Base-by-base conservation (phyloP, 2,888 invertebrate genomes). In the Catocala nupta region DNA sequence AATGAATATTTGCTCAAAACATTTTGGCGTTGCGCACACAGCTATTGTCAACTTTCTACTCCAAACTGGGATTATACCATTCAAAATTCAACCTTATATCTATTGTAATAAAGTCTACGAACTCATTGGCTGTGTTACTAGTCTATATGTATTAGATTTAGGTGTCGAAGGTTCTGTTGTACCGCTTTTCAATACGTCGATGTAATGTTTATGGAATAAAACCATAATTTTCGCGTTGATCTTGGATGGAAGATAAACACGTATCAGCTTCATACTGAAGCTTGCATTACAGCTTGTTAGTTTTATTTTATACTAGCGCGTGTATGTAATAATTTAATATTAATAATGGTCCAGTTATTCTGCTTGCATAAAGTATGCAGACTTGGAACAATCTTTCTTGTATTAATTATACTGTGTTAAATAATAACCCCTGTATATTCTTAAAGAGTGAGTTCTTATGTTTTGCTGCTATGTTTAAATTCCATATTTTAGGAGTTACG, bases 1-100 rank as follows among this genome's bases (percentile, higher is more conserved):
- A 86, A 89, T 90, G 90, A 90, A 90, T 90, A 90, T 90, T 90
- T 90, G 90, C 83, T 83, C 87, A 87, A 90, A 90, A 90, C 90
- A 89, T 90, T 90, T 89, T 85, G 87, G 85, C 78, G 79, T 81
- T 82, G 78, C 77, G 79, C 82, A 82, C 76, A 81, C 81, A 73
- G 65, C 82, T 80, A 86, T 87, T 87, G 86, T 83, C 84, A 83
- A 82, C 78, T 78, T 81, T 81, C 82, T 77, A 78, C 59, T 78
- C 63, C 59, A 77, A 73, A 78, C 65, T 67, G 62, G 58, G 63
- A 60, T 65, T 70, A 66, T 55, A 45, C 49, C 68, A 65, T 39
- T 13, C 77, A 52, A 86, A 68, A 70, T 75, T 82, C 48, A 63
- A 78, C 84, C 72, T 69, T 85, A 80, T 56, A 0, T 0, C 6